Evolutionary conservation across 2,113 vertebrate genomes (phyloP).

Genomic region (Urocolius indicus): DNA sequence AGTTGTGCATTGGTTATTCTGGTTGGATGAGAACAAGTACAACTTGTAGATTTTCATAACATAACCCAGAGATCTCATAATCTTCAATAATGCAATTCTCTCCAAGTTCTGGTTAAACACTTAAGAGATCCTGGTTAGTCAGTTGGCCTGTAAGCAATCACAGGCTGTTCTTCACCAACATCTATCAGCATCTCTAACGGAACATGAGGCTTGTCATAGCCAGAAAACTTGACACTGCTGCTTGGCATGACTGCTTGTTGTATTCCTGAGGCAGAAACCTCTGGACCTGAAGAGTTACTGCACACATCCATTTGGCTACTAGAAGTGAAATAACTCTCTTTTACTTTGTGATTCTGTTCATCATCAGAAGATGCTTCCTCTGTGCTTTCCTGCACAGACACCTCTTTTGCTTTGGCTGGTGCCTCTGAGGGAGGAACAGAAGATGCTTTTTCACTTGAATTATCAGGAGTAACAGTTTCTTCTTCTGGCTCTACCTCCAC

Average conservation of each 20-base stretch:
- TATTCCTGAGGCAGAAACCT: background rate
- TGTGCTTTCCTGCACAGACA: background rate
- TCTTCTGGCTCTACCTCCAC: background rate
- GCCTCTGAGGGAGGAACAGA: background rate
- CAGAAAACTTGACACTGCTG: slow-evolving; percentile 53
- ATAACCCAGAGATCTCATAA: background rate
- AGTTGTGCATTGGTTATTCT: background rate
- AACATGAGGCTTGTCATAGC: slow-evolving; percentile 79
- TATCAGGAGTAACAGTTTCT: background rate
- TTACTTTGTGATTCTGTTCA: background rate
- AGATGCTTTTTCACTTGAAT: background rate
- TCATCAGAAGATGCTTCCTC: background rate
- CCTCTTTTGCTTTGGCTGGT: background rate
- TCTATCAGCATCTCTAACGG: slow-evolving; percentile 58
- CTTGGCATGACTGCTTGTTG: background rate
- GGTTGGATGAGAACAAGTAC: background rate
- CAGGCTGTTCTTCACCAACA: slow-evolving; percentile 55
- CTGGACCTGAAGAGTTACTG: background rate
- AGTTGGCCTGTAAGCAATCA: slow-evolving; percentile 66
- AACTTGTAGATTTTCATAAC: background rate
- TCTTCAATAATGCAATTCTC: background rate
- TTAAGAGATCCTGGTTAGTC: background rate
- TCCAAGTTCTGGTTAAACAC: background rate
- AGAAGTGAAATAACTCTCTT: slow-evolving; percentile 33
- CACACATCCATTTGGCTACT: slow-evolving; percentile 20